Base-by-base conservation (phyloP, 2,888 invertebrate species). In the Cataglyphis cursor region DNA sequence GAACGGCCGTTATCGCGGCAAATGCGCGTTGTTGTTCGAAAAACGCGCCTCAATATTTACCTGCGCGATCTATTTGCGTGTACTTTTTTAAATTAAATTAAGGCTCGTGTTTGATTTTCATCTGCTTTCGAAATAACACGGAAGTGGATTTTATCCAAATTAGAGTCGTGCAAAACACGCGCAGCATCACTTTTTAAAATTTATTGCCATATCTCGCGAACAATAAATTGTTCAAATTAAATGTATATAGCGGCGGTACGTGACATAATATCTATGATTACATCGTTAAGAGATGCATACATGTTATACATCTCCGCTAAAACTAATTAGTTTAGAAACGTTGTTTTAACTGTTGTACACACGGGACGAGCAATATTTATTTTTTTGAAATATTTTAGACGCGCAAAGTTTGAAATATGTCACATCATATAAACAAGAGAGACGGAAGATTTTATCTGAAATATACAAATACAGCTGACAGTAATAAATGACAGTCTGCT, bases 1-100 rank as follows among this genome's bases (percentile, higher is more conserved):
- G 85, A 41, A 66, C 83, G 80, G 82, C 12, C 31, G 78, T 78
- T 78, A 78, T 70, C 76, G 70, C 76, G 72, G 41, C 31, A 31
- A 72, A 72, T 80, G 73, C 59, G 72, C 66, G 41, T 41, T 72
- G 68, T 68, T 68, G 73, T 80, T 80, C 59, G 73, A 61, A 80
- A 80, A 72, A 72, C 73, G 59, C 78, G 31, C 21, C 24, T 10
- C 48, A 31, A 72, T 70, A 80, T 80, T 80, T 80, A 80, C 59
- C 44, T 35, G 48, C 73, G 59, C 31, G 31, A 72, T 72, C 59
- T 72, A 80, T 70, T 72, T 72, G 59, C 24, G 78, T 44, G 59
- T 61, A 44, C 41, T 59, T 78, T 57, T 80, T 72, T 24, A 3
- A 80, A 80, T 80, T 80, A 44, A 72, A 80, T 72, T 80, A 72